phyloP scores from a whole-genome alignment of 2,797 vertebrate genomes.

The Acanthurus leucopareius region DNA sequence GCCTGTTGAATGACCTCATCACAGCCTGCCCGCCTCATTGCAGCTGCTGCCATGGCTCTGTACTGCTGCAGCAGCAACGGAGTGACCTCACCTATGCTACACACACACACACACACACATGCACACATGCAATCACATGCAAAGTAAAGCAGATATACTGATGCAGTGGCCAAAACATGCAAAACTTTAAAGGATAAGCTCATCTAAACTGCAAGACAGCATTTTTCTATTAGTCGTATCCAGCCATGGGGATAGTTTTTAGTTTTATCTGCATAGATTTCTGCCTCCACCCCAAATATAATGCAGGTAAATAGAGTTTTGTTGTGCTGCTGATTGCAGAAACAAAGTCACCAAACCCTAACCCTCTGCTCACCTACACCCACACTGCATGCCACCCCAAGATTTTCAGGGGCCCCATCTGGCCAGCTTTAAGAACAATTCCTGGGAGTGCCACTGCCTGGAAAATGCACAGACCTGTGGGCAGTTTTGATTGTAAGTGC shows the following conservation, averaged over 20 bases:
- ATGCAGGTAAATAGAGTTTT: background rate
- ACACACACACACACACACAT: constrained; percentile 16
- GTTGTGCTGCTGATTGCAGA: background rate
- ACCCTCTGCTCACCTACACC: no score
- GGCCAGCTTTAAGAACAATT: no score
- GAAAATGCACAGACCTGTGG: constrained; percentile 32
- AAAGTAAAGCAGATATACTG: constrained; percentile 45
- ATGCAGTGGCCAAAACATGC: constrained; percentile 45
- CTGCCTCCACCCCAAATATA: background rate
- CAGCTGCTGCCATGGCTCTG: constrained; percentile 66
- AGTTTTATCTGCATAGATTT: background rate
- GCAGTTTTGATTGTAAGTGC: constrained; percentile 13
- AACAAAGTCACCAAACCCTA: background rate
- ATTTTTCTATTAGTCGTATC: background rate
- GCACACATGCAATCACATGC: constrained; percentile 42
- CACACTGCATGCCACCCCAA: no score
- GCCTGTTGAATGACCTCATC: constrained; percentile 82
- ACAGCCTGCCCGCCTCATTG: constrained; percentile 51
- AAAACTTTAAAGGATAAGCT: constrained; percentile 27
- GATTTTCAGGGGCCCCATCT: no score
- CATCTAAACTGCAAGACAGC: background rate
- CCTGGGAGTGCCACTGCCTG: background rate
- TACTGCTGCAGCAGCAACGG: constrained; percentile 36
- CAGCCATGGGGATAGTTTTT: background rate
- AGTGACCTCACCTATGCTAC: constrained; percentile 69